A percentile compares a stretch with the other conserved stretches of the same genome.
phyloP scores from a whole-genome alignment of 2,113 vertebrate species.

The Campylomormyrus tamandua region DNA sequence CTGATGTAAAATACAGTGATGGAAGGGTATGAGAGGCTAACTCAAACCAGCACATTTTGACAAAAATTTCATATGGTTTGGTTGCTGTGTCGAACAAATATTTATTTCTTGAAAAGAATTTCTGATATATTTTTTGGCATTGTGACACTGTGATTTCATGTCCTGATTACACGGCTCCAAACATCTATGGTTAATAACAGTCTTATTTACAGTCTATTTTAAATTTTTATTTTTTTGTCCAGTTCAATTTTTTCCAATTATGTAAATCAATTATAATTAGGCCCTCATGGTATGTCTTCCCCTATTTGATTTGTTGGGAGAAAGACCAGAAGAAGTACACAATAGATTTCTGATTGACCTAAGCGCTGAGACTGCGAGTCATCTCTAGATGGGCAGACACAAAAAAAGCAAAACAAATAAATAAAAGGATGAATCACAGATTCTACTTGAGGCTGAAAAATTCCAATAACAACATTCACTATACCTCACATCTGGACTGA shows the following conservation, averaged over 20 bases:
- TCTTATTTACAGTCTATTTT: background rate
- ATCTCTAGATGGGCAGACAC: background rate
- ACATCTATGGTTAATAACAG: background rate
- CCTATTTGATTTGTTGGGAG: background rate
- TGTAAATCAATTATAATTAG: background rate
- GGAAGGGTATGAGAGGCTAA: background rate
- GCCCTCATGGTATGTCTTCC: background rate
- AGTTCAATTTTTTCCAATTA: background rate
- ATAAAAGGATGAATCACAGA: background rate
- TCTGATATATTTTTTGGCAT: background rate
- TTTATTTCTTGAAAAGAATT: background rate
- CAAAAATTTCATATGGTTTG: background rate
- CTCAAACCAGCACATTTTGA: background rate
- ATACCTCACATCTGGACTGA: constrained; percentile 11
- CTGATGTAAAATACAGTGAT: background rate
- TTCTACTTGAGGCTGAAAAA: background rate
- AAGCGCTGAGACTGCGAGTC: background rate
- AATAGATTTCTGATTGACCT: background rate
- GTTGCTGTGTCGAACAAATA: background rate
- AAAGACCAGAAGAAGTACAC: background rate
- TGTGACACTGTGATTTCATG: background rate
- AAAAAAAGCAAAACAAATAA: constrained; percentile 4
- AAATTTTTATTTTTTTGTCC: background rate
- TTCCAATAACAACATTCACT: background rate
- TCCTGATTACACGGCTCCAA: background rate